These are phyloP conservation scores for Allygus modestus DNA, from an alignment of 2,888 invertebrate species.

Conservation along the genomic window DNA sequence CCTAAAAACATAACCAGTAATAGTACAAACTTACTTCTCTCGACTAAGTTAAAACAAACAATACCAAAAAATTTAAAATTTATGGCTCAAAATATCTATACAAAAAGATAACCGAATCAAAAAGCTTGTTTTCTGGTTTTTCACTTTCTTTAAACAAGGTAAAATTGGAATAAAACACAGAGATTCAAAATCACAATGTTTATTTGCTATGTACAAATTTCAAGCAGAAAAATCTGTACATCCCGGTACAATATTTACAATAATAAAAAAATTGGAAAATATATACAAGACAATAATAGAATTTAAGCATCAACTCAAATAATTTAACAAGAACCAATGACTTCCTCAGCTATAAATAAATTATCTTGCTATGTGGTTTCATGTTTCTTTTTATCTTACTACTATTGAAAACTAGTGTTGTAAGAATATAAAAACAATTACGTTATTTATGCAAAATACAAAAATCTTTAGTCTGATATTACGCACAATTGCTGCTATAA, in stretches of 20 bases:
- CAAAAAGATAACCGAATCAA: too few relatives aligned
- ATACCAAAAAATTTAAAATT: too few relatives aligned
- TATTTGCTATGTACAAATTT: constrained; percentile 58
- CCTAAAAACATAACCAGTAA: too few relatives aligned
- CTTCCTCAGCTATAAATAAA: constrained; percentile 34
- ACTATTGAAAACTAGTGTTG: background rate
- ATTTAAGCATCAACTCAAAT: constrained; percentile 41
- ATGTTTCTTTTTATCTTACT: constrained; percentile 1
- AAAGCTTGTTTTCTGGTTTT: too few relatives aligned
- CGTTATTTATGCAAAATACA: constrained; percentile 37
- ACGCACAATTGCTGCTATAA: background rate
- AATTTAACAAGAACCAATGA: constrained; percentile 45
- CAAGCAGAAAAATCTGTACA: constrained; percentile 61
- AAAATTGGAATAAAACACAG: background rate
- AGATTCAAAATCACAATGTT: constrained; percentile 61
- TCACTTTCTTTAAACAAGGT: too few relatives aligned
- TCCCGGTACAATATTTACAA: constrained; percentile 61
- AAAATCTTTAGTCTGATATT: background rate
- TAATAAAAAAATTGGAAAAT: constrained; percentile 51
- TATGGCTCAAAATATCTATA: too few relatives aligned
- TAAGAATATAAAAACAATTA: background rate
- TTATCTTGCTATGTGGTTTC: background rate
- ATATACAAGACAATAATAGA: constrained; percentile 45
- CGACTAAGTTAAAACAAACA: too few relatives aligned
- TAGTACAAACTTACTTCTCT: too few relatives aligned